Base-by-base conservation (phyloP, 2,797 vertebrate species). In the Scolopax rusticola region DNA sequence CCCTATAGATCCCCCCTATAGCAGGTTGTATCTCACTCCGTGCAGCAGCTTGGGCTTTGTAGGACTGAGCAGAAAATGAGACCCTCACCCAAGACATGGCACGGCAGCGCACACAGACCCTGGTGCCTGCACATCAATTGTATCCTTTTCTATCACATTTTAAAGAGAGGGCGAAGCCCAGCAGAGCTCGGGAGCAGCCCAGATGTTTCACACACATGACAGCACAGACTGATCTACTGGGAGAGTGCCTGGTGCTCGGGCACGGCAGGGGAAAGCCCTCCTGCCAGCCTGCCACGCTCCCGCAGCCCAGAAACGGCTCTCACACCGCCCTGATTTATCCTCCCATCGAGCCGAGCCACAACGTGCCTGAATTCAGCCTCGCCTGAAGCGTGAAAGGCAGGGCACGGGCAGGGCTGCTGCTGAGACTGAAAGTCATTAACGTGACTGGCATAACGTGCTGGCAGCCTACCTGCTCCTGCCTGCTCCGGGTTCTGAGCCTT, bases 191-290 rank as follows among this genome's bases (percentile, higher is more conserved):
- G 47, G 54, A 16, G 47, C 56, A 53, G 63, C 56, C 63, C 5
- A 1, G 30, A 43, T 4, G 3, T 21, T 32, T 15, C 75, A 63
- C 48, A 68, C 8, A 1, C 6, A 0, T 1, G 8, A 12, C 8
- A 28, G 24, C 1, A 54, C 8, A 8, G 71, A 54, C 1, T 12
- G 56, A 7, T 15, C 3, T 1, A 11, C 59, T 2, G 1, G 64
- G 36, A 50, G 33, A 68, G 45, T 2, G 1, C 2, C 3, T 1
- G 3, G 61, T 0, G 15, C n/a, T 73, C 0, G 0, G 8, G 19
- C 81, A 32, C 3, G 9, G 73, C 59, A 32, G 82, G 68, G 77
- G 60, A 87, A 79, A 91, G 25, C 76, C 80, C 75, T 81, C 15
- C 70, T 59, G 87, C 73, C 87, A 80, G 57, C 79, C 40, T 9